Conservation (phyloP, 2,797 vertebrate species). For the Propithecus perrieri region DNA sequence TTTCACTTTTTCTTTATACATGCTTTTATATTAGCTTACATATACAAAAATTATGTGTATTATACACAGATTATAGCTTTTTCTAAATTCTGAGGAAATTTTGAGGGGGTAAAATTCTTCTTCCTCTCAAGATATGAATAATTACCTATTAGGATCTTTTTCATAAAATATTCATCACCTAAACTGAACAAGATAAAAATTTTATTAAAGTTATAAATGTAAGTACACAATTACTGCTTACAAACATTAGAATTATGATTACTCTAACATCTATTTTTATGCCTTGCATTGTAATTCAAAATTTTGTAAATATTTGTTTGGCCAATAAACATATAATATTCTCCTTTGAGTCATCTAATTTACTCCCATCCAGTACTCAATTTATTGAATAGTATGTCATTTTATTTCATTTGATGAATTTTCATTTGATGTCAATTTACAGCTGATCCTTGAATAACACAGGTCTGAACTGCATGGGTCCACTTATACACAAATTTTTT, state of each 20-base stretch:
- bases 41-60: neutral
- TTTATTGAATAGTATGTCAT: neutral
- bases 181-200: neutral
- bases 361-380: neutral
- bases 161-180: neutral
- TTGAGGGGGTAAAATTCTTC: neutral
- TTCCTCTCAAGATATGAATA: neutral
- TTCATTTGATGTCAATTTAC: neutral
- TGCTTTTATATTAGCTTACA: neutral
- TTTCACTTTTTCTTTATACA: neutral
- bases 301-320: neutral
- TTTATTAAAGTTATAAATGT: neutral
- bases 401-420: neutral
- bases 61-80: neutral
- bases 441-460: neutral
- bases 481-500: neutral
- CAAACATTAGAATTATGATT: neutral
- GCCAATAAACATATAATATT: neutral
- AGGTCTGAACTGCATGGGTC: neutral
- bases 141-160: neutral
- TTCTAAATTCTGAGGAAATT: neutral
- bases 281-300: neutral
- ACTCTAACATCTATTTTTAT: neutral
- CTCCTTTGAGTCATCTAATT: neutral
- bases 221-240: neutral